Percentiles rank a stretch among this genome's conserved stretches.
These are phyloP conservation scores for Ispidina picta DNA, from an alignment of 2,797 vertebrate genomes.

Conservation along the genomic window DNA sequence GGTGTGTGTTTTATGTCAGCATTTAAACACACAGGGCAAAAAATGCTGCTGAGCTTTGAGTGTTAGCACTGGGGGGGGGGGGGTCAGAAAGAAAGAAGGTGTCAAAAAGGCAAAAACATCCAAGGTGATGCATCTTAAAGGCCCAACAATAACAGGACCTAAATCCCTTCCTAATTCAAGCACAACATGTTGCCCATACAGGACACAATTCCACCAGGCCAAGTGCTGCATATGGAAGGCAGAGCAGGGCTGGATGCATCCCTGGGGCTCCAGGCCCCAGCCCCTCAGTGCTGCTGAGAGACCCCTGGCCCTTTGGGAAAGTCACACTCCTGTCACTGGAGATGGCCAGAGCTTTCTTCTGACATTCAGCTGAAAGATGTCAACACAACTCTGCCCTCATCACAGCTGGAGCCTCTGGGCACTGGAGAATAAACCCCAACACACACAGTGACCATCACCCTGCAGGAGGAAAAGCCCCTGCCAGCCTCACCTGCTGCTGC, in stretches of 20 bases:
- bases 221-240: accelerated
- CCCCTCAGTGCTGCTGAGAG: not conserved
- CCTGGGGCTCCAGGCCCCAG: not conserved
- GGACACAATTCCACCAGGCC: not conserved
- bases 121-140: not conserved
- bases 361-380: not conserved
- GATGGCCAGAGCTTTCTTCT: not conserved
- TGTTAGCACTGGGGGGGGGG: not conserved
- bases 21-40: not conserved
- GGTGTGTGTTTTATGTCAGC: not conserved
- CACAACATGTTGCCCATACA: not conserved
- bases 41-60: not conserved
- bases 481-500: constrained; percentile 88
- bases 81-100: not conserved
- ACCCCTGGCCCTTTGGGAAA: not conserved
- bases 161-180: not conserved
- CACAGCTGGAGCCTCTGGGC: not conserved
- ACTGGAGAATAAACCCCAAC: not conserved
- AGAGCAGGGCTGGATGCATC: too few relatives aligned
- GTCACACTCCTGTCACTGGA: not conserved
- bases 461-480: not conserved
- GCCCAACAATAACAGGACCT: not conserved
- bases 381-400: not conserved
- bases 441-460: not conserved
- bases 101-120: not conserved